phyloP scores from a whole-genome alignment of 2,888 invertebrate genomes.

The Catocala nupta region DNA sequence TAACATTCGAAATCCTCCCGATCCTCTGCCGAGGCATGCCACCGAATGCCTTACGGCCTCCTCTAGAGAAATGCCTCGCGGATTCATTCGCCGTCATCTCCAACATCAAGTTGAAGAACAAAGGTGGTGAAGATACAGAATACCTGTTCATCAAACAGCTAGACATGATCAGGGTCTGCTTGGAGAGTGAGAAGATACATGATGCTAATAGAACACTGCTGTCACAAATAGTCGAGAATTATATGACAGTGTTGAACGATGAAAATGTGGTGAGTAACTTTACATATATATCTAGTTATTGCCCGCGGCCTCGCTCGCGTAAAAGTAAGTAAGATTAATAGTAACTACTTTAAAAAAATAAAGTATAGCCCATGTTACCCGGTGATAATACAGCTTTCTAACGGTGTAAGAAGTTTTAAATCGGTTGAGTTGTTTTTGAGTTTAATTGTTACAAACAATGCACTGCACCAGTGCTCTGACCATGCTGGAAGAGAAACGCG shows the following conservation, averaged over 20 bases:
- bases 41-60: conserved; percentile 85
- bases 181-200: conserved; percentile 85
- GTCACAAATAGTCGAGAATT: conserved; percentile 80
- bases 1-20: conserved; percentile 83
- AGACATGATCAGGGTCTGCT: conserved; percentile 69
- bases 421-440: too few relatives aligned
- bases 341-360: too few relatives aligned
- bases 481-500: too few relatives aligned
- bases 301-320: too few relatives aligned
- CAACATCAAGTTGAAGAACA: conserved; percentile 21
- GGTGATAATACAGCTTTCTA: too few relatives aligned
- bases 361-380: too few relatives aligned
- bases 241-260: conserved; percentile 75
- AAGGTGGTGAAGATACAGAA: conserved; percentile 41
- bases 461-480: too few relatives aligned
- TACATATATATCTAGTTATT: not conserved
- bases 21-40: conserved; percentile 87
- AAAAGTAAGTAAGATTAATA: too few relatives aligned
- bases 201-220: conserved; percentile 88
- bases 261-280: conserved; percentile 76
- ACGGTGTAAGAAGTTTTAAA: too few relatives aligned
- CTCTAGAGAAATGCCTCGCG: conserved; percentile 82
- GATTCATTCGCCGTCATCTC: conserved; percentile 63
- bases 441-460: too few relatives aligned
- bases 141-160: conserved; percentile 65